phyloP scores from a whole-genome alignment of 2,888 invertebrate species.

The Onthophagus sagittarius region DNA sequence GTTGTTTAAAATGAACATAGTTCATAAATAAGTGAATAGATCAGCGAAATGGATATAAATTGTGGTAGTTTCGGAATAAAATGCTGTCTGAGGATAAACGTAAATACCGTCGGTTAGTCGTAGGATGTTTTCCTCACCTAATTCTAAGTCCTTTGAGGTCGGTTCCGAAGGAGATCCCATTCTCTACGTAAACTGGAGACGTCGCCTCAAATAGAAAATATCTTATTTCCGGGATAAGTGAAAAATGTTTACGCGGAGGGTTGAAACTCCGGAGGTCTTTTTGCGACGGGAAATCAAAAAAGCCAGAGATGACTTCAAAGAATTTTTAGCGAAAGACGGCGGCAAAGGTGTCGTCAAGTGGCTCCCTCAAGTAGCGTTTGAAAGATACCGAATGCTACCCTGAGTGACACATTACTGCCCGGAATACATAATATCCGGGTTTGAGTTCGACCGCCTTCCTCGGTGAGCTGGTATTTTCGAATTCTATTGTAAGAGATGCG shows the following conservation, averaged over 20 bases:
- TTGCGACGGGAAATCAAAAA: constrained; percentile 15
- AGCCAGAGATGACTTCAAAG: constrained; percentile 24
- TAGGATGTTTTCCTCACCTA: neutral
- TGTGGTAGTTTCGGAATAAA: neutral
- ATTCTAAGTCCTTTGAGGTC: neutral
- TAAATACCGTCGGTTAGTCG: neutral
- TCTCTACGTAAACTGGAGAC: constrained; percentile 1
- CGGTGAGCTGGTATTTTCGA: constrained; percentile 13
- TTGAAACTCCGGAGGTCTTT: constrained; percentile 1
- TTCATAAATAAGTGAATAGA: too few relatives aligned
- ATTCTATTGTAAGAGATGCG: constrained; percentile 14
- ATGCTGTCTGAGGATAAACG: neutral
- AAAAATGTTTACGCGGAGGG: neutral
- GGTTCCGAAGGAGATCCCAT: neutral
- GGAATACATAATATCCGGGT: constrained; percentile 37
- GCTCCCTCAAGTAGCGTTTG: constrained; percentile 32
- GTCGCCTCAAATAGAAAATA: constrained; percentile 3
- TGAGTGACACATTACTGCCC: constrained; percentile 35
- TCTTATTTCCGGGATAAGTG: neutral
- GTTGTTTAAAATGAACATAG: too few relatives aligned
- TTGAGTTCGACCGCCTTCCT: constrained; percentile 19
- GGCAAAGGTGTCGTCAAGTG: constrained; percentile 31
- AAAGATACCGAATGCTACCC: constrained; percentile 32
- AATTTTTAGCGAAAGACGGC: constrained; percentile 28
- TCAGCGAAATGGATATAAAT: neutral